These are phyloP conservation scores for Eidolon dupreanum DNA, from an alignment of 2,797 vertebrate genomes.

Conservation along the genomic window DNA sequence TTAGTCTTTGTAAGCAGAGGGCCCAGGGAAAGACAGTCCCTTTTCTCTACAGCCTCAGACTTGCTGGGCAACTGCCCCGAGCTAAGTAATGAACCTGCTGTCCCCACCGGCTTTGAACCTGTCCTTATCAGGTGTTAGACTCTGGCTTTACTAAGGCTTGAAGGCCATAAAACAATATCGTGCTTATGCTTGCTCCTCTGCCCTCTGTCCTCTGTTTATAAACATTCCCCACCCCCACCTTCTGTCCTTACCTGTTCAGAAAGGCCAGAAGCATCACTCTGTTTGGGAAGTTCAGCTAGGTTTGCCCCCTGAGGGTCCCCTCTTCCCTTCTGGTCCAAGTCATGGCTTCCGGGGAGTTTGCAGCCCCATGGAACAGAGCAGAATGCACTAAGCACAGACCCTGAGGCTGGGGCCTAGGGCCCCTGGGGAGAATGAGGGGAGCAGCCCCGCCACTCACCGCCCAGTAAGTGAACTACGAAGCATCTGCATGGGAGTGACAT, in stretches of 20 bases:
- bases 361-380: not conserved
- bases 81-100: not conserved
- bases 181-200: not conserved
- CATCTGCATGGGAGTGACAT: not conserved
- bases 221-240: not conserved
- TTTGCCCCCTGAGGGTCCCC: not conserved
- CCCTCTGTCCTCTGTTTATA: not conserved
- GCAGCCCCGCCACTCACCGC: not conserved
- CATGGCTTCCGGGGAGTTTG: not conserved
- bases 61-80: not conserved
- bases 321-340: not conserved
- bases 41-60: not conserved
- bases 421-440: not conserved
- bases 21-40: fast-evolving
- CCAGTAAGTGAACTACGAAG: not conserved
- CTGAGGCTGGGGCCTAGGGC: not conserved
- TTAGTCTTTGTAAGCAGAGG: not conserved
- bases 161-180: not conserved
- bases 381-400: not conserved
- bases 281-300: not conserved
- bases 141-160: not conserved
- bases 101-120: not conserved
- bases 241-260: not conserved
- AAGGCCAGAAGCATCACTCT: not conserved
- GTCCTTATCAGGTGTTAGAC: not conserved